phyloP scores from a whole-genome alignment of 1,140 invertebrate genomes.

The Lycorma delicatula region DNA sequence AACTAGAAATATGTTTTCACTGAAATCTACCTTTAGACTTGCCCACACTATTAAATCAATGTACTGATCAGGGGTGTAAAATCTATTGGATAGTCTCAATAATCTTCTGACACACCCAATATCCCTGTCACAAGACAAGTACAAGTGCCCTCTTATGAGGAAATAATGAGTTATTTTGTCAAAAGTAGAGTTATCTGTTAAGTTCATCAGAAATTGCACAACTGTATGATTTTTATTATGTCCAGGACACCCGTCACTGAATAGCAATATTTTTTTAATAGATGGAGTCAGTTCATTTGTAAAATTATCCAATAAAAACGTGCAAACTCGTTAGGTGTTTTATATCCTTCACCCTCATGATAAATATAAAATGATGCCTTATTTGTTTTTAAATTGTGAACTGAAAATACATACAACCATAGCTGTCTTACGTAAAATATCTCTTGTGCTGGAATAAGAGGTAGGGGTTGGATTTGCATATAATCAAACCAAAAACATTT shows the following conservation, averaged over 20 bases:
- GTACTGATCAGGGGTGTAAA: too few species aligned
- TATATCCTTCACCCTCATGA: constrained; percentile 24
- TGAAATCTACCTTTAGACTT: too few species aligned
- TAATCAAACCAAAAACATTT: constrained; percentile 23
- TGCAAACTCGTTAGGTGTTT: constrained; percentile 24
- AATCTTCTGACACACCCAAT: too few species aligned
- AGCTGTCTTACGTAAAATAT: constrained; percentile 27
- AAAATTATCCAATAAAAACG: neutral
- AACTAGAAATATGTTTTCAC: too few species aligned
- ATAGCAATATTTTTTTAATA: too few species aligned
- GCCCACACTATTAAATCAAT: too few species aligned
- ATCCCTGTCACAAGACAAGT: too few species aligned
- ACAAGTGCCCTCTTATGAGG: too few species aligned
- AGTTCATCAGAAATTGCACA: constrained; percentile 13
- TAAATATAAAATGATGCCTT: constrained; percentile 25
- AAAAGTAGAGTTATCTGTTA: too few species aligned
- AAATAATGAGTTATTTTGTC: too few species aligned
- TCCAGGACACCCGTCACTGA: neutral
- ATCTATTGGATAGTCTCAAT: too few species aligned
- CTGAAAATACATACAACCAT: constrained; percentile 23
- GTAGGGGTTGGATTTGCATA: constrained; percentile 28
- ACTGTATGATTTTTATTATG: constrained; percentile 22
- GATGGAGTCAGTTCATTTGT: neutral
- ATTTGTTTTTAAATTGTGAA: constrained; percentile 25
- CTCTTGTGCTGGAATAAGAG: constrained; percentile 24